Conservation (phyloP, 2,888 invertebrate species). For the Orthonevra nobilis region DNA sequence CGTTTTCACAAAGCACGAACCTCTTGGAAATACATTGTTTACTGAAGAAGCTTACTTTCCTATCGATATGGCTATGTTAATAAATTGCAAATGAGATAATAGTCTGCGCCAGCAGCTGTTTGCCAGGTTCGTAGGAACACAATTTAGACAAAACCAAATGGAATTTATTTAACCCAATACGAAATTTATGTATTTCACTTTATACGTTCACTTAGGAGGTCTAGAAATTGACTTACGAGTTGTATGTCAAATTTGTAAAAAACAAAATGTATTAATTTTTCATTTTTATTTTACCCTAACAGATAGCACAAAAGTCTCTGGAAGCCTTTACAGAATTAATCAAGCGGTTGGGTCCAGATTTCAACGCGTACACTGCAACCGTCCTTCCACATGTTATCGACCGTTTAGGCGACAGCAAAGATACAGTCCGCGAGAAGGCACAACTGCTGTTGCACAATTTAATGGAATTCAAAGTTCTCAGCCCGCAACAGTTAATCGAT, state of each 20-base stretch:
- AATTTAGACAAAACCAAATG: too few relatives aligned
- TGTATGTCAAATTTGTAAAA: neutral
- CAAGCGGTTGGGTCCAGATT: conserved; percentile 92
- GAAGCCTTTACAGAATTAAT: conserved; percentile 93
- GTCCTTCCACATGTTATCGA: conserved; percentile 92
- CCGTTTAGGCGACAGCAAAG: conserved; percentile 85
- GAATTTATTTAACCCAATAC: too few relatives aligned
- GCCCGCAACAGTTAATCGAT: conserved; percentile 87
- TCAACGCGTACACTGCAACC: conserved; percentile 91
- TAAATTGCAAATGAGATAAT: too few relatives aligned
- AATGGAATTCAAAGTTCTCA: conserved; percentile 86
- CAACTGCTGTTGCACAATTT: conserved; percentile 87
- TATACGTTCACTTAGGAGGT: too few relatives aligned
- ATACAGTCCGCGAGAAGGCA: conserved; percentile 87
- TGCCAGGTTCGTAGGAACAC: too few relatives aligned
- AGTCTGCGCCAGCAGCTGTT: too few relatives aligned
- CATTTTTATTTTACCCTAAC: conserved; percentile 75
- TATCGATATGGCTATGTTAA: too few relatives aligned
- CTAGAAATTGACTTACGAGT: neutral
- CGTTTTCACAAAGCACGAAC: too few relatives aligned
- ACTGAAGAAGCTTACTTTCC: too few relatives aligned
- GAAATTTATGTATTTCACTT: too few relatives aligned
- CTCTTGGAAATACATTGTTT: too few relatives aligned
- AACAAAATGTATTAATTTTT: conserved; percentile 4
- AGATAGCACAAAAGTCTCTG: conserved; percentile 95